Evolutionary conservation across 2,113 vertebrate species (phyloP), one percentile per base, ranked within the genome.

Genomic region (Notechis scutatus): DNA sequence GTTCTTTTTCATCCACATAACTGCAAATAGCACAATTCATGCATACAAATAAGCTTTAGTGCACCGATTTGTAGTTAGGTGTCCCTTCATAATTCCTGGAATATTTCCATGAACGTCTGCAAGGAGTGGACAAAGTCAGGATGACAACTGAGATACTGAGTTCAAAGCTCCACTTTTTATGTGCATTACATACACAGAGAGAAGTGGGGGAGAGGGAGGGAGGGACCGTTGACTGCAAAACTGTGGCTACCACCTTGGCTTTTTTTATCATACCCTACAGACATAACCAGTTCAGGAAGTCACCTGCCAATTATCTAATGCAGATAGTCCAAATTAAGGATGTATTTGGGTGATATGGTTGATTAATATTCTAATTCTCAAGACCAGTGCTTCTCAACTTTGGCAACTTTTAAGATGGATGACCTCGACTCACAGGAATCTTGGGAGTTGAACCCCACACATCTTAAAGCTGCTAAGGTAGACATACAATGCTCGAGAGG

Each of bases 131-230:
- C 34, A 39, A 81, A 21, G 18, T 39, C 34, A 39, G 7, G 5
- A 81, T 39, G 34, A 6, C 34, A 39, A 21, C 6, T 39, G 34
- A 7, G 34, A 21, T 39, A 39, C 20, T 81, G 69, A 21, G n/a
- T 18, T 74, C n/a, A 55, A 55, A 55, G 54, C 29, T n/a, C 29
- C 64, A 69, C 64, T 69, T n/a, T 69, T 69, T n/a, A 69, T 69
- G 64, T n/a, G 64, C 12, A n/a, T 69, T 5, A 14, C 64, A 29
- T 12, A 64, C 61, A 12, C 0, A 74, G 5, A 34, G 1, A 15
- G 61, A 34, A 5, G 0, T 15, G 2, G 2, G n/a, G 3, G 5
- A 74, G 5, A 3, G 6, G 8, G 6, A 3, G 6, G 8, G 34
- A 21, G n/a, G 0, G 6, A 9, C 0, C 0, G 20, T 81, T 81